Base-by-base conservation (phyloP, 1,140 invertebrate genomes). In the Pachypeltis micranthus region DNA sequence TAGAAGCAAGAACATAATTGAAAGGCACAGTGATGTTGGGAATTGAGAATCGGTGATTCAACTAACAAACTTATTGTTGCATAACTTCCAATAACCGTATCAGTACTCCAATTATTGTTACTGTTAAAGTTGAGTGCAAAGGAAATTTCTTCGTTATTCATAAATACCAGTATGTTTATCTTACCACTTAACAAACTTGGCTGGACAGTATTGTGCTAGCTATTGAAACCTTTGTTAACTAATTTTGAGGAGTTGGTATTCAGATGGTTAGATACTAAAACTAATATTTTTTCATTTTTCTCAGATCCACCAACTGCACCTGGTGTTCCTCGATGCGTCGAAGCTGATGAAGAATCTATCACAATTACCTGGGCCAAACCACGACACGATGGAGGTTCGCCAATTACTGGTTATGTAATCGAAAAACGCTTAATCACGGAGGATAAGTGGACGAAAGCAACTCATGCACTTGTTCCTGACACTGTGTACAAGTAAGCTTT, bases 361-460 rank as follows among this genome's bases (percentile, higher is more conserved):
- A 95, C 92, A 0, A 84, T 98, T 61, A 82, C 83, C 2, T 98
- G 96, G 96, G 83, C 83, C 0, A 93, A 93, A 76, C 95, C 96
- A 16, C 83, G 91, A 66, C 87, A 91, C 70, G 93, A 97, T 77
- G 93, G 95, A 47, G 91, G 92, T 16, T 87, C 91, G 55, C 89
- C 89, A 1, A 91, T 96, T 69, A 90, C 86, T 1, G 90, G 91
- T 2, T 97, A 96, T 70, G 78, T 96, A 1, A 83, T 99, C 67
- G 96, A 99, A 74, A 98, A 96, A 78, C 80, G 89, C 51, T 75
- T 91, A 14, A 81, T 90, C 51, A 89, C 86, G 51, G 91, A 93
- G 73, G 88, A 91, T 62, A 91, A 91, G 72, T 95, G 92, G 91
- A 90, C 85, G 1, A 93, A 92, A 73, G 90, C 91, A 19, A 85